Conservation (phyloP, 2,797 vertebrate species). For the Thunnus albacares region DNA sequence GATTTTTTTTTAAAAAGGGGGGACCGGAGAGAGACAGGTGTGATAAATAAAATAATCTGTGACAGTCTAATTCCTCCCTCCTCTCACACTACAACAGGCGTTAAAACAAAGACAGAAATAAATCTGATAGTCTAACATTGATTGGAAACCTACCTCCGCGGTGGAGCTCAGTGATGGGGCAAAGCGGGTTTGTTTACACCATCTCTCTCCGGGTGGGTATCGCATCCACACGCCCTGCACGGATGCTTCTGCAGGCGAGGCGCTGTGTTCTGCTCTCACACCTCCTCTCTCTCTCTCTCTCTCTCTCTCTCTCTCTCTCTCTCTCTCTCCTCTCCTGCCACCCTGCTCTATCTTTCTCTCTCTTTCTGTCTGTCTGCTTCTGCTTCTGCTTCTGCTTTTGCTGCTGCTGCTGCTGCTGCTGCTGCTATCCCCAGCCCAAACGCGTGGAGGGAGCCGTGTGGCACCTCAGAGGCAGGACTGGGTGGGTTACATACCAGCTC, state of each 20-base stretch:
- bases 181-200: conserved; percentile 93
- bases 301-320: conserved; percentile 39
- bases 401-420: conserved; percentile 35
- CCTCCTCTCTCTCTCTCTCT: conserved; percentile 78
- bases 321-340: conserved; percentile 53
- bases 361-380: conserved; percentile 19
- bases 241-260: conserved; percentile 89
- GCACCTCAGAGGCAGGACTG: conserved; percentile 91
- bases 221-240: conserved; percentile 79
- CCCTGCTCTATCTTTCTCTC: conserved; percentile 81
- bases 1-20: conserved; percentile 2
- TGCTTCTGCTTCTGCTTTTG: conserved; percentile 64
- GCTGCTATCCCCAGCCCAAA: conserved; percentile 89
- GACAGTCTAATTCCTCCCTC: background rate
- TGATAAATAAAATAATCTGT: conserved; percentile 23
- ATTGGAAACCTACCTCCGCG: conserved; percentile 89
- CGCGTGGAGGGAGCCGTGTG: conserved; percentile 94
- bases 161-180: conserved; percentile 86
- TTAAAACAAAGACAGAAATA: conserved; percentile 49
- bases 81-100: conserved; percentile 12
- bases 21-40: conserved; percentile 6
- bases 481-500: conserved; percentile 98
- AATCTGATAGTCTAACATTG: conserved; percentile 13
- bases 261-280: conserved; percentile 76
- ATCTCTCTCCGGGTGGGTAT: conserved; percentile 92